Evolutionary conservation across 2,797 vertebrate species (phyloP).

Genomic region (Simalia tracyae): DNA sequence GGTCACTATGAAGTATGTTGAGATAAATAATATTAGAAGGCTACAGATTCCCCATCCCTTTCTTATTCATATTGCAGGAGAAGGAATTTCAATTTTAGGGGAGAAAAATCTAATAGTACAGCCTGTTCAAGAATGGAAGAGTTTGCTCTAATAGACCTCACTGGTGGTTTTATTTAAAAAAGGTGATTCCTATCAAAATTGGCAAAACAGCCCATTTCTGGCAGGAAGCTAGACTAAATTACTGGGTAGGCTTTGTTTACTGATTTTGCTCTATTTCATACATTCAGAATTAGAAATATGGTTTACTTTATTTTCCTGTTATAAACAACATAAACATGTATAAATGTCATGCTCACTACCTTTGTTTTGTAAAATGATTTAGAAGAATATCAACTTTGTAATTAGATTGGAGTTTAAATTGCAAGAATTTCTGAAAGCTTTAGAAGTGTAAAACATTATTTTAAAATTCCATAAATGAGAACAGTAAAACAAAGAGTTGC

Average conservation of each 20-base stretch:
- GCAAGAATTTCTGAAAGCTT: background rate
- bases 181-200: background rate
- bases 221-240: background rate
- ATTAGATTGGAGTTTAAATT: background rate
- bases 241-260: background rate
- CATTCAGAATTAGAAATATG: background rate
- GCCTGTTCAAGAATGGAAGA: background rate
- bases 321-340: background rate
- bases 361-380: background rate
- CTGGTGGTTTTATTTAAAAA: background rate
- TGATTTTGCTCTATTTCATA: background rate
- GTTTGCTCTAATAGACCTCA: background rate
- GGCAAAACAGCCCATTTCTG: background rate
- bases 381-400: background rate
- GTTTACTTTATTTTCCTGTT: background rate
- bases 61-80: background rate
- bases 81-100: background rate
- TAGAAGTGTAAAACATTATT: background rate
- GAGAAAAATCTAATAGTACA: background rate
- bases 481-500: background rate
- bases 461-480: background rate
- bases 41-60: too few species aligned
- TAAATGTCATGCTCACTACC: background rate
- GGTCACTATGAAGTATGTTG: too few species aligned
- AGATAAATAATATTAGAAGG: too few species aligned